Percentiles rank a stretch among this genome's conserved stretches.
These are phyloP conservation scores for Drosophila pruinosa DNA, from an alignment of 1,140 invertebrate species.

Conservation along the genomic window DNA sequence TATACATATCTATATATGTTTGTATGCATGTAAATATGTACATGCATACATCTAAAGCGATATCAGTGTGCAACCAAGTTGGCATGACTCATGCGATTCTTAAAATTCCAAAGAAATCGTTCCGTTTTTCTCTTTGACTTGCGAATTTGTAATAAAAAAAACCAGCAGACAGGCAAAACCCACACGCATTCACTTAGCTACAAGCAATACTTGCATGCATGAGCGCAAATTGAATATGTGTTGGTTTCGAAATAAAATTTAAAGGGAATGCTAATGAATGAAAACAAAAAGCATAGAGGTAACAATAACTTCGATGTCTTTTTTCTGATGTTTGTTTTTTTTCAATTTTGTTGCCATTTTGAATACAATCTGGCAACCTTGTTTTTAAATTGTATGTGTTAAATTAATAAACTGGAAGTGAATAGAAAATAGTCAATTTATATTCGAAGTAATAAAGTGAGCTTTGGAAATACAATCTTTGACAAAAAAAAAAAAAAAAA, in stretches of 20 bases:
- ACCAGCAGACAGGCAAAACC: slow-evolving; percentile 10
- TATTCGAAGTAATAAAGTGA: neutral
- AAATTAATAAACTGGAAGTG: neutral
- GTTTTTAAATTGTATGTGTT: neutral
- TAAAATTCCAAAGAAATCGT: slow-evolving; percentile 51
- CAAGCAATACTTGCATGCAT: neutral
- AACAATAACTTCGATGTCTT: slow-evolving; percentile 21
- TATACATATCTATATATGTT: too few species aligned
- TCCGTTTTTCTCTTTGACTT: slow-evolving; percentile 37
- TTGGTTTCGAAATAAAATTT: slow-evolving; percentile 29
- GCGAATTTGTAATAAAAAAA: slow-evolving; percentile 37
- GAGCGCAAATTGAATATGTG: neutral
- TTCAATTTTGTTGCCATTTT: slow-evolving; percentile 2
- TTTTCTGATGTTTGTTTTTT: slow-evolving; percentile 13
- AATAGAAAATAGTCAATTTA: neutral
- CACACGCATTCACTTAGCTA: neutral
- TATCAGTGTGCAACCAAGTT: slow-evolving; percentile 13
- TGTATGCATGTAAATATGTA: too few species aligned
- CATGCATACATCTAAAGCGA: neutral
- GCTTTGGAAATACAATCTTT: slow-evolving; percentile 43
- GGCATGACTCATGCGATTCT: slow-evolving; percentile 54
- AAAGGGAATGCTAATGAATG: slow-evolving; percentile 40
- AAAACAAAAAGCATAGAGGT: slow-evolving; percentile 39
- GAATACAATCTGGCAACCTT: slow-evolving; percentile 35
- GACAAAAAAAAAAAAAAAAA: slow-evolving; percentile 16